Base-by-base conservation (phyloP, 2,797 vertebrate genomes). In the Podarcis siculus region DNA sequence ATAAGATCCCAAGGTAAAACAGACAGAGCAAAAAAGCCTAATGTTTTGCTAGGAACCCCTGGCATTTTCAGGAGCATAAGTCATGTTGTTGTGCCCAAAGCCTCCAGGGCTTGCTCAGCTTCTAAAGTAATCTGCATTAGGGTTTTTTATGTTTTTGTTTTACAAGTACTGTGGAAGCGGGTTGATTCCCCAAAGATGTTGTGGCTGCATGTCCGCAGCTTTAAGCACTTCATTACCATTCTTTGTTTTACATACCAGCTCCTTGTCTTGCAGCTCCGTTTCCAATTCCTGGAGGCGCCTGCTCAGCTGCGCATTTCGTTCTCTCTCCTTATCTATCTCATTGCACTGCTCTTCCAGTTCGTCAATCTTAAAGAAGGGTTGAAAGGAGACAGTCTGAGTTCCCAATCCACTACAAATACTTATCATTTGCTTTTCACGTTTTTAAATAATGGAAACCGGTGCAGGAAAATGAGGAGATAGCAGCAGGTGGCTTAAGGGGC, bases 261-360 rank as follows among this genome's bases (percentile, higher is more conserved):
- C 98, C 93, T 99, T 99, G 32, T 99, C 98, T 35, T 96, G 98
- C 82, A 99, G 97, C 81, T 99, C 98, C 0, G 96, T 91, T 96
- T 99, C 98, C 96, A 99, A 97, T 75, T 98, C 97, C 95, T 98
- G 97, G 49, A 99, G 97, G 82, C 97, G 97, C n/a, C 95, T 93
- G 27, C 94, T 97, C 90, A 99, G 94, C 79, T 98, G 98, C 0
- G 94, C 89, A 3, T 98, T 99, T 91, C 95, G 98, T 96, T 99
- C 98, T 88, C 98, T 98, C 95, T 99, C 98, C 91, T 97, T 96
- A 93, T 96, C 96, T 85, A 98, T 97, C 95, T 99, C 98, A 2
- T 97, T 95, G 91, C 98, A 98, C 90, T 98, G 98, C 1, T 97
- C 97, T 90, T 99, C 98, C 37, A 99, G 96, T 87, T 98, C 97